Conservation (phyloP, 2,797 vertebrate genomes). For the Ctenopoma kingsleyae region DNA sequence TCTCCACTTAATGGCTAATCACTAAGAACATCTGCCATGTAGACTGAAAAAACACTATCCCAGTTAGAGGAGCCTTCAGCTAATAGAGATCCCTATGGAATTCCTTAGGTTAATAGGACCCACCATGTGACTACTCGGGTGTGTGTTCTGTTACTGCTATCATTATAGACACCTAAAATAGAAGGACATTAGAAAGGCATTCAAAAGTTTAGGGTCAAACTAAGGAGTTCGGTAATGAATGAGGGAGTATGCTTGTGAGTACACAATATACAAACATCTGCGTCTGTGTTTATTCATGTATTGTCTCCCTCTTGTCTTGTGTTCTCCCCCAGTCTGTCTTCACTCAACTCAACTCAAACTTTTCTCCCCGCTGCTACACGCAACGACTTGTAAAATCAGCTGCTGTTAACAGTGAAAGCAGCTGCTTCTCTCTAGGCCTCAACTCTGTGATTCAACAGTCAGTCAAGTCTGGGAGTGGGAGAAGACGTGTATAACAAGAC, state of each 20-base stretch:
- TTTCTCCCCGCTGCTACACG: conserved; percentile 42
- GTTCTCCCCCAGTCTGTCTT: conserved; percentile 34
- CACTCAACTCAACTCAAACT: conserved; percentile 48
- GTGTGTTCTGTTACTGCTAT: conserved; percentile 37
- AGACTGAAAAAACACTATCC: conserved; percentile 68
- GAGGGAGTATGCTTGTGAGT: conserved; percentile 5
- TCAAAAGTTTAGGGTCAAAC: conserved; percentile 38
- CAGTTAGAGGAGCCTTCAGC: conserved; percentile 62
- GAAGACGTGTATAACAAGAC: conserved; percentile 68
- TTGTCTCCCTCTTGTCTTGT: background rate
- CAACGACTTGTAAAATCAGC: conserved; percentile 65
- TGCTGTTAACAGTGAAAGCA: conserved; percentile 63
- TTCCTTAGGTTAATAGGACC: conserved; percentile 71
- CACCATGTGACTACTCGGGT: conserved; percentile 40
- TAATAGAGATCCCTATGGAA: conserved; percentile 64
- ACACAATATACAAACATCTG: conserved; percentile 29
- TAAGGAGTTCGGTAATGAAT: conserved; percentile 25
- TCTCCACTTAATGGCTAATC: conserved; percentile 79
- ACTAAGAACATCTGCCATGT: conserved; percentile 78
- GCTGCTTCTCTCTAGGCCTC: conserved; percentile 49
- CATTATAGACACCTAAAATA: conserved; percentile 39
- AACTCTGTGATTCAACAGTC: conserved; percentile 72
- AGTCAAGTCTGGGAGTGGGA: conserved; percentile 62
- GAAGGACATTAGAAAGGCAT: conserved; percentile 43
- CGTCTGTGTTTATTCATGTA: conserved; percentile 34